Conservation (phyloP, 2,113 vertebrate species). For the Rhodinocichla rosea region DNA sequence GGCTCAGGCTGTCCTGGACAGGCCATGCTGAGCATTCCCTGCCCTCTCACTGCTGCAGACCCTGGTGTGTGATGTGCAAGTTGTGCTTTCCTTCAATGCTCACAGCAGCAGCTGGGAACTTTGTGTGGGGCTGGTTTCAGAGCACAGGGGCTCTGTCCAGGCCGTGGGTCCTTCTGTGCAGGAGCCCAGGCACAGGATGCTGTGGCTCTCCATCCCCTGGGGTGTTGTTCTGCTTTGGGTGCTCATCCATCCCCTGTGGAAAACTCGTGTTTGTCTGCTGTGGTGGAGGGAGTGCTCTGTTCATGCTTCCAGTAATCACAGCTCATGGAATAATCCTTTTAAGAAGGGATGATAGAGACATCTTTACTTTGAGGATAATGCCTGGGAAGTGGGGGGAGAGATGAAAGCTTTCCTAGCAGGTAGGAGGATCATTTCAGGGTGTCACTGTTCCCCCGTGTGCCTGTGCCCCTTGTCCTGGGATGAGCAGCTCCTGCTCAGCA, state of each 20-base stretch:
- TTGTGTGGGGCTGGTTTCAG: background rate
- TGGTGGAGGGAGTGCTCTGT: rapidly evolving
- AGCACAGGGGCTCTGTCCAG: rapidly evolving
- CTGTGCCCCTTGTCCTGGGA: background rate
- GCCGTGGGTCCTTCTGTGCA: background rate
- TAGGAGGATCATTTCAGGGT: background rate
- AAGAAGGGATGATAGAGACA: background rate
- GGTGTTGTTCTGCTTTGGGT: background rate
- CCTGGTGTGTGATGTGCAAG: rapidly evolving
- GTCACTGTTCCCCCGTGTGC: rapidly evolving
- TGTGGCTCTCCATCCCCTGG: background rate
- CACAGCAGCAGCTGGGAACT: rapidly evolving
- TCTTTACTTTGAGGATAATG: background rate
- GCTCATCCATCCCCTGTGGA: background rate
- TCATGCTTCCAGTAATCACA: background rate
- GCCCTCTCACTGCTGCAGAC: background rate
- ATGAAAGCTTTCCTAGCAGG: background rate
- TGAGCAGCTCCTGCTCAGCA: background rate
- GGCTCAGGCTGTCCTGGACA: rapidly evolving
- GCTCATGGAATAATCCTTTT: background rate
- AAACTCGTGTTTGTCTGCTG: background rate
- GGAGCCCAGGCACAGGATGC: background rate
- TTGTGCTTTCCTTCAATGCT: background rate
- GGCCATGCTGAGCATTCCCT: background rate
- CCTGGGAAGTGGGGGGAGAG: background rate